Evolutionary conservation across 2,113 vertebrate genomes (phyloP).

Genomic region (Bufo gargarizans): DNA sequence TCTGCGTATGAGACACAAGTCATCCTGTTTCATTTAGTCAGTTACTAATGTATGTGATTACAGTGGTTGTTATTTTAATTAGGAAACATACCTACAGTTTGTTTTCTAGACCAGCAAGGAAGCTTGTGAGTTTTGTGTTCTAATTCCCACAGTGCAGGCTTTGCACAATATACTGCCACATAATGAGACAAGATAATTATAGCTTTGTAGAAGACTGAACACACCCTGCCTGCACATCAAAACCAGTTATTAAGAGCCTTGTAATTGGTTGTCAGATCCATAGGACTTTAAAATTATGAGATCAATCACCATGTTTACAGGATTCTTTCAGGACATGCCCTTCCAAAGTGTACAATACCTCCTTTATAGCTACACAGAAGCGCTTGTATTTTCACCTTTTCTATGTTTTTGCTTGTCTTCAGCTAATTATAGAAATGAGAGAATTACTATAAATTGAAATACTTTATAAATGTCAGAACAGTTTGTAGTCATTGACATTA

Average conservation of each 20-base stretch:
- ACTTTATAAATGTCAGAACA: constrained; percentile 8
- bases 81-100: constrained; percentile 65
- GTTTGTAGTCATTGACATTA: not conserved
- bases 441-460: constrained; percentile 37
- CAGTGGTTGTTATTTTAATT: constrained; percentile 67
- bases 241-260: constrained; percentile 74
- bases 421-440: constrained; percentile 44
- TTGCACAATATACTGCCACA: constrained; percentile 74
- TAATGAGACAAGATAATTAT: constrained; percentile 77
- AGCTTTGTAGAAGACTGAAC: constrained; percentile 69
- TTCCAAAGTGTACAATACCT: constrained; percentile 49
- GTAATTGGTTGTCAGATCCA: constrained; percentile 74
- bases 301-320: constrained; percentile 66
- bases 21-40: constrained; percentile 60
- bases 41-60: constrained; percentile 64
- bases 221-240: constrained; percentile 63
- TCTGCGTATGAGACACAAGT: constrained; percentile 17
- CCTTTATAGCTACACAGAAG: constrained; percentile 22
- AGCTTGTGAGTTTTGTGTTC: constrained; percentile 62
- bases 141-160: constrained; percentile 69
- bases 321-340: constrained; percentile 58
- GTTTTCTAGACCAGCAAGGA: constrained; percentile 59
- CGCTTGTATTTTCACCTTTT: not conserved
- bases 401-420: constrained; percentile 34
- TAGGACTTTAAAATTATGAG: constrained; percentile 69